Conservation (phyloP, 2,888 invertebrate species). For the Xylophagus ater region DNA sequence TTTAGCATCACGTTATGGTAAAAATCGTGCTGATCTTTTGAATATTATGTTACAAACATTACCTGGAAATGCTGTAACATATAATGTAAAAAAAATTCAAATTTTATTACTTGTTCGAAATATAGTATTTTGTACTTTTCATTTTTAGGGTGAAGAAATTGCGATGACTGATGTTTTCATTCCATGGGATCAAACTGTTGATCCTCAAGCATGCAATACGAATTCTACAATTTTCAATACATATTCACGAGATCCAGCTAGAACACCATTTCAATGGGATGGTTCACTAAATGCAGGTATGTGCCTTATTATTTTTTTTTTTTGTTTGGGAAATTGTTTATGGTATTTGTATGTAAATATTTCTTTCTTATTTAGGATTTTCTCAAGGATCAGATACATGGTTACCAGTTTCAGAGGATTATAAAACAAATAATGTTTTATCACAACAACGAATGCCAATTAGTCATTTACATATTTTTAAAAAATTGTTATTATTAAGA, state of each 20-base stretch:
- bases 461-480: conserved; percentile 56
- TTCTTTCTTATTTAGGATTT: conserved; percentile 24
- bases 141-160: conserved; percentile 52
- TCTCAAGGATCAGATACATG: conserved; percentile 43
- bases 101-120: conserved; percentile 1
- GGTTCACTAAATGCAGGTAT: conserved; percentile 36
- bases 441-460: conserved; percentile 40
- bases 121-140: background rate
- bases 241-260: conserved; percentile 44
- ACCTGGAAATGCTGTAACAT: conserved; percentile 75
- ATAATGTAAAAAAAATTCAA: conserved; percentile 47
- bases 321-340: background rate
- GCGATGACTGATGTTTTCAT: conserved; percentile 48
- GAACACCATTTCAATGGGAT: conserved; percentile 56
- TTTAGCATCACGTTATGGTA: conserved; percentile 56
- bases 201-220: conserved; percentile 43
- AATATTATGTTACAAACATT: conserved; percentile 71
- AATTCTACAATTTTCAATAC: conserved; percentile 36
- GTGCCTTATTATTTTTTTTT: background rate
- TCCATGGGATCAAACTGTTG: conserved; percentile 43
- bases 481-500: conserved; percentile 45
- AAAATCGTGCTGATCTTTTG: conserved; percentile 59
- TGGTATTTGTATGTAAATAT: background rate
- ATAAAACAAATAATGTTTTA: conserved; percentile 47
- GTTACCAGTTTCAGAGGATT: conserved; percentile 56